A percentile compares a stretch with the other conserved stretches of the same genome.
Evolutionary conservation across 2,888 invertebrate species (phyloP).

Genomic region (Eupithecia abbreviata): DNA sequence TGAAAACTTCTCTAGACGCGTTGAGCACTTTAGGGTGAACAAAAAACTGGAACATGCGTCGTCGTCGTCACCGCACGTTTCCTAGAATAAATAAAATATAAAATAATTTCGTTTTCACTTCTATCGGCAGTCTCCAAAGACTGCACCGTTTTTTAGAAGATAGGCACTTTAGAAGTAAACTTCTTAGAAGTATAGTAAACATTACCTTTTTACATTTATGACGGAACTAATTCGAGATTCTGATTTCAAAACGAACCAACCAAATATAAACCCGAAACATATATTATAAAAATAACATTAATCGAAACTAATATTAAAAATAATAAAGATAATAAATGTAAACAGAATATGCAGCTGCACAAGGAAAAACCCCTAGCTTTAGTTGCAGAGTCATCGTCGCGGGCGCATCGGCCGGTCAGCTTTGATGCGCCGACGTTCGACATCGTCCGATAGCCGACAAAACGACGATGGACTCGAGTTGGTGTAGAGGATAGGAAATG

Average conservation of each 20-base stretch:
- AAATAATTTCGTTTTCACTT: too few species aligned
- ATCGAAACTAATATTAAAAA: constrained; percentile 9
- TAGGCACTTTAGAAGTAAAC: too few species aligned
- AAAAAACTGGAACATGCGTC: too few species aligned
- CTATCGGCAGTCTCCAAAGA: too few species aligned
- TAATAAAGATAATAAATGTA: constrained; percentile 52
- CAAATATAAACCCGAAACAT: neutral
- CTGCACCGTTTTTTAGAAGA: too few species aligned
- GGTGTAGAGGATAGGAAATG: constrained; percentile 52
- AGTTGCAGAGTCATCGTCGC: constrained; percentile 78
- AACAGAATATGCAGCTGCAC: constrained; percentile 49
- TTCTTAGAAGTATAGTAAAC: too few species aligned
- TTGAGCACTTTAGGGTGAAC: too few species aligned
- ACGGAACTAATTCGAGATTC: neutral
- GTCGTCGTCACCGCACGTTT: too few species aligned
- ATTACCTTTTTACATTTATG: too few species aligned
- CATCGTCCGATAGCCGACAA: constrained; percentile 79
- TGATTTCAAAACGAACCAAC: neutral
- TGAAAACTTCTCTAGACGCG: too few species aligned
- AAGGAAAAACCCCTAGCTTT: constrained; percentile 70
- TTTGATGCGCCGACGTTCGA: constrained; percentile 82
- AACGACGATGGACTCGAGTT: constrained; percentile 66
- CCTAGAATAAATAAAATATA: too few species aligned
- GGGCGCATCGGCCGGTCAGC: constrained; percentile 68
- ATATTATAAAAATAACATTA: neutral